Conservation (phyloP, 2,113 vertebrate genomes). For the Sinocyclocheilus anophthalmus region DNA sequence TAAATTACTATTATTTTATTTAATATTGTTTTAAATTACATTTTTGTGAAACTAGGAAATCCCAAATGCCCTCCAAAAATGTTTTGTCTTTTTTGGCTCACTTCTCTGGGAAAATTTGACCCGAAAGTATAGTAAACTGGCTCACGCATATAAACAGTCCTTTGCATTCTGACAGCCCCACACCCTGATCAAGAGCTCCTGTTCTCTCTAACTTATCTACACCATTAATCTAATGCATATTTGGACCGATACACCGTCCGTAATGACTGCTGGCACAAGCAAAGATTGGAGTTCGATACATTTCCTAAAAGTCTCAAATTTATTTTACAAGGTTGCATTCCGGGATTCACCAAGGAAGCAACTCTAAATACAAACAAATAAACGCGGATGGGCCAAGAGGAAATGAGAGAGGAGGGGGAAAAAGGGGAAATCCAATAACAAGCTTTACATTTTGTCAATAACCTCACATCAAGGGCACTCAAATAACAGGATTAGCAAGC, state of each 20-base stretch:
- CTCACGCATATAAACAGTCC: too few species aligned
- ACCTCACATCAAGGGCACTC: slow-evolving; percentile 58
- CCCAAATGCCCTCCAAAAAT: neutral
- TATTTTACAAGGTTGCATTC: slow-evolving; percentile 43
- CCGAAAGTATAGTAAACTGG: neutral
- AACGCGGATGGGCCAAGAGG: neutral
- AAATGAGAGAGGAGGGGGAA: neutral
- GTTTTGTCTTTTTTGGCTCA: neutral
- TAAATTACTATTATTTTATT: neutral
- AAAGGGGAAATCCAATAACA: slow-evolving; percentile 52
- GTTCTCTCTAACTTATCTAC: slow-evolving; percentile 11
- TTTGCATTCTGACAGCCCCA: neutral
- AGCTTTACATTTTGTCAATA: slow-evolving; percentile 60
- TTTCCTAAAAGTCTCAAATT: slow-evolving; percentile 31
- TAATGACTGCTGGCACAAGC: slow-evolving; percentile 16
- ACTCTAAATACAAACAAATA: slow-evolving; percentile 39
- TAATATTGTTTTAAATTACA: neutral
- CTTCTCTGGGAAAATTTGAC: neutral
- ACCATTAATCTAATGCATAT: slow-evolving; percentile 37
- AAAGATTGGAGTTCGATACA: slow-evolving; percentile 38
- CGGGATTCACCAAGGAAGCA: slow-evolving; percentile 9
- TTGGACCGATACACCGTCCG: slow-evolving; percentile 8
- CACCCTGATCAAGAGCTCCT: neutral
- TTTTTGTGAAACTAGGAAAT: neutral
- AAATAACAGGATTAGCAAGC: slow-evolving; percentile 62